Evolutionary conservation across 2,888 invertebrate genomes (phyloP).

Genomic region (Osmoderma eremita): DNA sequence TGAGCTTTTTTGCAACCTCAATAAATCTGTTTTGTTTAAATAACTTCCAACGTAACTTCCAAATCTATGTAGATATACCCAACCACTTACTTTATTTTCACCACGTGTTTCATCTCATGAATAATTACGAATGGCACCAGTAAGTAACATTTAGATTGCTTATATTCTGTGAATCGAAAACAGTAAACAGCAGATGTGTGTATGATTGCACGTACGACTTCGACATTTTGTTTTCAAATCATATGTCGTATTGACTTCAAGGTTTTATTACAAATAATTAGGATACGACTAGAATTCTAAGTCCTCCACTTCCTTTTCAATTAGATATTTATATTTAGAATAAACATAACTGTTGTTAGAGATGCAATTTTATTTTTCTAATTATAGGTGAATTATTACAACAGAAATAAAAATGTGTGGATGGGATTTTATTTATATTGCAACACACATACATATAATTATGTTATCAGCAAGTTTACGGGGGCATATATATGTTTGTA

Average conservation of each 20-base stretch:
- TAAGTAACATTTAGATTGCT: constrained; percentile 22
- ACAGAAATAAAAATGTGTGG: neutral
- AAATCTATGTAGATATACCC: too few species aligned
- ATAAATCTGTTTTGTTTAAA: too few species aligned
- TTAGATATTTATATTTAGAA: too few species aligned
- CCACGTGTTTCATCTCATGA: constrained; percentile 30
- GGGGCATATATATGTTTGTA: neutral
- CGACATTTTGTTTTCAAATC: constrained; percentile 21
- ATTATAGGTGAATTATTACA: neutral
- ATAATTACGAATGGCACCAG: constrained; percentile 31
- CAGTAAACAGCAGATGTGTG: constrained; percentile 38
- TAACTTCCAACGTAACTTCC: too few species aligned
- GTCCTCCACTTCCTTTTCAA: neutral
- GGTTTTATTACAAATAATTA: constrained; percentile 31
- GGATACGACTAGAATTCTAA: constrained; percentile 26
- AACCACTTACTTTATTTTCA: constrained; percentile 23
- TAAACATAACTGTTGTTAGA: too few species aligned
- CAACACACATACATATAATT: neutral
- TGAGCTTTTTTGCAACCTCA: too few species aligned
- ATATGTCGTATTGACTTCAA: constrained; percentile 26
- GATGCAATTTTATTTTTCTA: too few species aligned
- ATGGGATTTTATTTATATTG: neutral
- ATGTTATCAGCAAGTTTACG: constrained; percentile 18
- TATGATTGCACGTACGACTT: constrained; percentile 24
- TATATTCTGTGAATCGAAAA: constrained; percentile 36